Evolutionary conservation across 1,140 invertebrate species (phyloP), one percentile per base, ranked within the genome.

Genomic region (Ips nitidus): DNA sequence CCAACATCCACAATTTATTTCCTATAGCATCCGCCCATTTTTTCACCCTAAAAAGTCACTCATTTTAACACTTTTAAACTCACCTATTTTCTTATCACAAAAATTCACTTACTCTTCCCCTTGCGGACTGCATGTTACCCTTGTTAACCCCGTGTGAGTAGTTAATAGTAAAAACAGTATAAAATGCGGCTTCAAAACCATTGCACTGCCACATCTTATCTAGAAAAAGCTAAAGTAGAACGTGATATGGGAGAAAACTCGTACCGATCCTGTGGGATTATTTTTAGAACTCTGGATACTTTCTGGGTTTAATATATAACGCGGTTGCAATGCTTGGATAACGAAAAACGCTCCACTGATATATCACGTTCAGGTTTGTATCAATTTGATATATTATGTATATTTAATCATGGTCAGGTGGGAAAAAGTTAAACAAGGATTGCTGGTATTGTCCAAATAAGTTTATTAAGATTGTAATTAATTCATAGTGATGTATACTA

Each of bases 1-100:
- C 78, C 42, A 80, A 64, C 45, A 73, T 74, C 68, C 76, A 78
- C 36, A 80, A 69, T 56, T 80, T 75, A 41, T 73, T 70, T 37
- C 79, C 78, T 41, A 80, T 70, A 37, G 71, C 71, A 61, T 79
- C 75, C 5, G 78, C 78, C 79, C 79, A 80, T 75, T 74, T 76
- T 39, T 59, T 62, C 4, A 80, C 75, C 7, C 78, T 80, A 63
- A 45, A 74, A 71, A 37, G 3, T 63, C 58, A 43, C 22, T 60
- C 36, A 39, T 55, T 5, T 8, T 55, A 8, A n/a, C 5, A 4
- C 37, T 8, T 55, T 3, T 39, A 68, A 4, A 60, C 39, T 22
- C 4, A 37, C 37, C 7, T 36, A n/a, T 3, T 22, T 41, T 59
- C 7, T 22, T 22, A 22, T 22, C 2, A 40, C n/a, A 47, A 50